Base-by-base conservation (phyloP, 2,888 invertebrate genomes). In the Sabellastarte sp. region DNA sequence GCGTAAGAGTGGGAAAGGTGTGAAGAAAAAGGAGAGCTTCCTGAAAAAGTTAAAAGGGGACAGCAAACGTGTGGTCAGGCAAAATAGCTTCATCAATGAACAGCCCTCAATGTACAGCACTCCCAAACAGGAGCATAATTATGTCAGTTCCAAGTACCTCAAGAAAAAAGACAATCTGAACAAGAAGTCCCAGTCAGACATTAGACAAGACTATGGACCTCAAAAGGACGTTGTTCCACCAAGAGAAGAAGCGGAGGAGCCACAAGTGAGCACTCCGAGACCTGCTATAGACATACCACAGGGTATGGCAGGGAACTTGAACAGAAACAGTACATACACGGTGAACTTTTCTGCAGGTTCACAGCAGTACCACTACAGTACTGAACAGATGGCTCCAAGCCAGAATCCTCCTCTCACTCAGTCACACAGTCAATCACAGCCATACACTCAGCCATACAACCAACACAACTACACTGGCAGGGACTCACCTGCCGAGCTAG, bases 261-360 rank as follows among this genome's bases (percentile, higher is more conserved):
- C 41, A 10, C 20, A 15, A 15, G 31, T 31, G 15, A 32, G 31
- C 57, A 57, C 57, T 29, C 57, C 57, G 30, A 30, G 57, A 26
- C 57, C 57, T 5, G 31, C 29, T 10, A 57, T 57, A 10, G 57
- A 57, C 57, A 57, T 57, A 26, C 57, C 57, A 10, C 57, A 30
- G 32, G 57, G 31, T 15, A 29, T 10, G 5, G 53, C 15, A 20
- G 53, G 24, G 5, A 53, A 53, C 53, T 5, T 53, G 26, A 53
- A 53, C 53, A 53, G 24, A 5, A 10, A 53, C 24, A 26, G 53
- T 53, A 59, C 64, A 2, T 64, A 64, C 32, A 64, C 61, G 4
- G 64, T 64, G 2, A 64, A 51, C 59, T 64, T 64, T 32, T 59
- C 52, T 15, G 64, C 60, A 2, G 61, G 20, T 53, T 10, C 41